Evolutionary conservation across 2,797 vertebrate genomes (phyloP), one percentile per base, ranked within the genome.

Genomic region (Hapalemur alaotrensis): DNA sequence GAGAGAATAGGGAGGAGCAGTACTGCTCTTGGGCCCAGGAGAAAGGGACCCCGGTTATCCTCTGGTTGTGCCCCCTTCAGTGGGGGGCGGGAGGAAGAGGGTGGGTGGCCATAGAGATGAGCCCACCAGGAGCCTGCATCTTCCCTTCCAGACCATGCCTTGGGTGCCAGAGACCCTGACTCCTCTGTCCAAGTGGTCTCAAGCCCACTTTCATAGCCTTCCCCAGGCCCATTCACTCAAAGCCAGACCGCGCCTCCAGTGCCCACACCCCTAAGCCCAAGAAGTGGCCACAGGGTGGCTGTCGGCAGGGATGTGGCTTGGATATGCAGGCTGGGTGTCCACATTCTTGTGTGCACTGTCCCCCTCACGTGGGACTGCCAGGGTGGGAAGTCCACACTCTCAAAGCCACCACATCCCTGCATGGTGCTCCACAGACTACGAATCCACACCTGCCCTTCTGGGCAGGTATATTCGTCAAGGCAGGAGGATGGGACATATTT

Each of bases 281-380:
- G 20, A 38, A 65, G 12, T 4, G 18, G 23, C 22, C 63, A 43
- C 4, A 0, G 12, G 13, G 43, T 22, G 57, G 38, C 65, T 52
- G 0, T 63, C 59, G 15, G 46, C 87, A 67, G 32, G 90, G 10
- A 7, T 12, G n/a, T 15, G 63, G 43, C 23, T 65, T 41, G 41
- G 38, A 46, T 35, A 4, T 23, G 4, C 52, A 32, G 46, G 41
- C 54, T 63, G 25, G 14, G 46, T 20, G 25, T 11, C 82, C 61
- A 48, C 46, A 25, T 0, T 0, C 13, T 4, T 38, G 48, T 9
- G 2, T 46, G 7, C 3, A 76, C 46, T 1, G 0, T 0, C 11
- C 54, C 25, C 30, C n/a, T 54, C 2, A 0, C 25, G 4, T 6
- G 48, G 41, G 28, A 25, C 46, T 61, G 14, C 59, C n/a, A 1